Evolutionary conservation across 2,888 invertebrate genomes (phyloP), one percentile per base, ranked within the genome.

Genomic region (Carpatolechia fugitivella): DNA sequence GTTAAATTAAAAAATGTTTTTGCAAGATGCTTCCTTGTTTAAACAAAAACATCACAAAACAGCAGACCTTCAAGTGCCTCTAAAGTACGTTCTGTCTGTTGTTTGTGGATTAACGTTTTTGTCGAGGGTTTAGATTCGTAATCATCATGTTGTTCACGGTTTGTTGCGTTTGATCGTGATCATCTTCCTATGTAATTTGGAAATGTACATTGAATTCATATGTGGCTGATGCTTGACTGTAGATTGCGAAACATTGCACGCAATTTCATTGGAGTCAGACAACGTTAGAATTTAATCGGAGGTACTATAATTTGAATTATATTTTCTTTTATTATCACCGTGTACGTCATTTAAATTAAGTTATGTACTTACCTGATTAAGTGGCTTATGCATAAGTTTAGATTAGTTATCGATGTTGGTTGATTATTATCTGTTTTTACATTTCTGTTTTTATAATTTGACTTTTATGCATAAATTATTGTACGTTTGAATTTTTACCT

Each of bases 71-170:
- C 41, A 41, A 41, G 6, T 20, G 20, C 1, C 33, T 40, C 3
- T 40, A 7, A 3, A 11, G 11, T 11, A 11, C 18, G 18, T 20
- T 7, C 7, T 1, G 44, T 7, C 7, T 1, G 44, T 44, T 44
- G 44, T 29, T 44, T 44, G 20, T 18, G 44, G 10, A 44, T 44
- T 44, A 44, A 24, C 44, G 44, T 44, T 44, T 44, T 44, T 44
- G 24, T 24, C n/a, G 33, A 20, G 44, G 44, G 24, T 29, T 44
- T 44, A 16, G 24, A 44, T 44, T 44, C 44, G 44, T 24, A 44
- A 44, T 44, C 44, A 44, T 44, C 24, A 24, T 24, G 20, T 44
- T 20, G 44, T 44, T 44, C 44, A 44, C 44, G 44, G 24, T 44
- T 8, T 44, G 44, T 24, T 44, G 44, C 24, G n/a, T 29, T 13